Evolutionary conservation across 1,140 invertebrate genomes (phyloP).

Genomic region (Magallana gigas): DNA sequence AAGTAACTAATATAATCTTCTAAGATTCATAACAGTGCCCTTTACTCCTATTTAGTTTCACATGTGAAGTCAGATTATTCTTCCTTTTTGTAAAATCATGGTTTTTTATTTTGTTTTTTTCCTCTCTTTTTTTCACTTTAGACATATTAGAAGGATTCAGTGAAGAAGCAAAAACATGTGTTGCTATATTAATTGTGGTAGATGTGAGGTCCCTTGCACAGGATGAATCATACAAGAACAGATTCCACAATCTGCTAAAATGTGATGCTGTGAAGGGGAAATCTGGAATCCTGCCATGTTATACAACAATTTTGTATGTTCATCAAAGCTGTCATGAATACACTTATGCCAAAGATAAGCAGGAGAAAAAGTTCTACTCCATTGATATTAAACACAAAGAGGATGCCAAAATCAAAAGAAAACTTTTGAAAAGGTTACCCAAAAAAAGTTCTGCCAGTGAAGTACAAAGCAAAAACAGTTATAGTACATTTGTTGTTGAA

Average conservation of each 20-base stretch:
- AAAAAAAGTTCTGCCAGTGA: too few relatives aligned
- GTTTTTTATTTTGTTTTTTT: not conserved
- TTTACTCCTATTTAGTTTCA: too few relatives aligned
- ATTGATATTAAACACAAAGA: not conserved
- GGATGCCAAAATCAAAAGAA: not conserved
- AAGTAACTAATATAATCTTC: too few relatives aligned
- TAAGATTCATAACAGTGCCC: too few relatives aligned
- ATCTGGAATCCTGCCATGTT: not conserved
- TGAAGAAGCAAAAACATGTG: not conserved
- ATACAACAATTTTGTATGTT: not conserved
- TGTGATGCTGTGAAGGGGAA: not conserved
- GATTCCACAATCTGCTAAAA: not conserved
- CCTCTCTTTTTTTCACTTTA: not conserved
- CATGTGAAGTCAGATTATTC: not conserved
- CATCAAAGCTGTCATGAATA: not conserved
- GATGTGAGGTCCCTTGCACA: not conserved
- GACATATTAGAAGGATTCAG: not conserved
- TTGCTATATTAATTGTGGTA: slow-evolving; percentile 5
- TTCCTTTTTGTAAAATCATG: not conserved
- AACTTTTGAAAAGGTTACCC: not conserved
- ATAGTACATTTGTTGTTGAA: too few relatives aligned
- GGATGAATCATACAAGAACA: not conserved
- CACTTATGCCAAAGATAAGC: not conserved
- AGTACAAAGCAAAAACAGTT: too few relatives aligned
- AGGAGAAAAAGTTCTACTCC: not conserved